A percentile compares a stretch with the other conserved stretches of the same genome.
These are phyloP conservation scores for Brenthis hecate DNA, from an alignment of 2,888 invertebrate species.

Conservation along the genomic window DNA sequence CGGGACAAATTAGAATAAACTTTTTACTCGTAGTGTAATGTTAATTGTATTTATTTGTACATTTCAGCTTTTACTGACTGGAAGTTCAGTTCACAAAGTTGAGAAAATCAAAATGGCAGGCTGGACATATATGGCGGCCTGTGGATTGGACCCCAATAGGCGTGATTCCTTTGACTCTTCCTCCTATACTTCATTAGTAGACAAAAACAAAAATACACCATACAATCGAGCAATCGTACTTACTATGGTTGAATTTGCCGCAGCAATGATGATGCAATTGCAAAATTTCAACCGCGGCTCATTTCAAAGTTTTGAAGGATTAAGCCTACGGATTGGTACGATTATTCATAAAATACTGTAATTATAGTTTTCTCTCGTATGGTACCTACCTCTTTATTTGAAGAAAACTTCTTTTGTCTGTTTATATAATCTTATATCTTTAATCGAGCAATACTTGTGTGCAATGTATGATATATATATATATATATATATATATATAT, in stretches of 20 bases:
- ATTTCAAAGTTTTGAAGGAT: constrained; percentile 83
- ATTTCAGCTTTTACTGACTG: constrained; percentile 84
- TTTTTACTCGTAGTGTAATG: neutral
- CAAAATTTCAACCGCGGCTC: constrained; percentile 82
- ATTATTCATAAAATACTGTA: neutral
- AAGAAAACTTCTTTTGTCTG: neutral
- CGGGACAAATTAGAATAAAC: neutral
- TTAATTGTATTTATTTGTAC: neutral
- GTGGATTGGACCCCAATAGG: constrained; percentile 91
- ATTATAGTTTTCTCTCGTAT: neutral
- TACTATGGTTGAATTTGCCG: constrained; percentile 78
- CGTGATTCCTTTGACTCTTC: constrained; percentile 81
- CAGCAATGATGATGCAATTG: constrained; percentile 77
- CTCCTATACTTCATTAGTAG: constrained; percentile 52
- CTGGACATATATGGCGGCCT: constrained; percentile 98
- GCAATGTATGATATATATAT: no score
- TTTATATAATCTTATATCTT: no score
- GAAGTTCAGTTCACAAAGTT: constrained; percentile 85
- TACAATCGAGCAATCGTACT: constrained; percentile 70
- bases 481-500: no score
- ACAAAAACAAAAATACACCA: constrained; percentile 58
- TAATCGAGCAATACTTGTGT: no score
- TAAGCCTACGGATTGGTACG: constrained; percentile 88
- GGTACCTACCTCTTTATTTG: neutral
- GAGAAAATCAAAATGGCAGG: constrained; percentile 99